A percentile compares a stretch with the other conserved stretches of the same genome.
Evolutionary conservation across 2,888 invertebrate genomes (phyloP).

Genomic region (Idaea biselata): DNA sequence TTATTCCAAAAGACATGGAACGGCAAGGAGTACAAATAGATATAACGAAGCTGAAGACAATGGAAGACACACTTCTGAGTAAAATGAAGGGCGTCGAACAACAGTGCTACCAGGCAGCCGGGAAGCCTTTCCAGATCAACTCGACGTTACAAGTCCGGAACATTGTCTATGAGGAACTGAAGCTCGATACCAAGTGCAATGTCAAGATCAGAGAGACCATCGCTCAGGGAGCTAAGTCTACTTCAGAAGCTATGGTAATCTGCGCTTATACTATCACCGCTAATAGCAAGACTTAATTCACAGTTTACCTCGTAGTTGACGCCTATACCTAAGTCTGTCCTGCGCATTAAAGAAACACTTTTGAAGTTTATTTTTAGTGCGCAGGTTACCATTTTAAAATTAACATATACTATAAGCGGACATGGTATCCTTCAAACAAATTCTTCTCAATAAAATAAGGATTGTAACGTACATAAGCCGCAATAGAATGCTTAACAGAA

Average conservation of each 20-base stretch:
- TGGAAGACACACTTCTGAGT: conserved; percentile 50
- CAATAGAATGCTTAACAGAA: too few relatives aligned
- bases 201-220: conserved; percentile 60
- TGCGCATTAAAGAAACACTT: too few relatives aligned
- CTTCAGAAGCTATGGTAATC: conserved; percentile 66
- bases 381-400: too few relatives aligned
- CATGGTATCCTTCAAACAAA: too few relatives aligned
- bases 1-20: conserved; percentile 59
- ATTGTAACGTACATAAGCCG: too few relatives aligned
- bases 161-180: conserved; percentile 69
- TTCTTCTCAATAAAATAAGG: too few relatives aligned
- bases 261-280: neutral
- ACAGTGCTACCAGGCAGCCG: conserved; percentile 60
- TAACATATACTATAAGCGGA: too few relatives aligned
- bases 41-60: conserved; percentile 47
- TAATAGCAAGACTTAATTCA: too few relatives aligned
- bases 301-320: too few relatives aligned
- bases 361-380: too few relatives aligned
- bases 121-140: conserved; percentile 61
- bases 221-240: conserved; percentile 62
- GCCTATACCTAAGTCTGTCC: too few relatives aligned
- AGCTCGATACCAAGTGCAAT: conserved; percentile 58
- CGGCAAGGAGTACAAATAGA: conserved; percentile 58
- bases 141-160: conserved; percentile 64
- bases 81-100: conserved; percentile 53